Evolutionary conservation across 2,888 invertebrate species (phyloP).

Genomic region (Thumatha senex): DNA sequence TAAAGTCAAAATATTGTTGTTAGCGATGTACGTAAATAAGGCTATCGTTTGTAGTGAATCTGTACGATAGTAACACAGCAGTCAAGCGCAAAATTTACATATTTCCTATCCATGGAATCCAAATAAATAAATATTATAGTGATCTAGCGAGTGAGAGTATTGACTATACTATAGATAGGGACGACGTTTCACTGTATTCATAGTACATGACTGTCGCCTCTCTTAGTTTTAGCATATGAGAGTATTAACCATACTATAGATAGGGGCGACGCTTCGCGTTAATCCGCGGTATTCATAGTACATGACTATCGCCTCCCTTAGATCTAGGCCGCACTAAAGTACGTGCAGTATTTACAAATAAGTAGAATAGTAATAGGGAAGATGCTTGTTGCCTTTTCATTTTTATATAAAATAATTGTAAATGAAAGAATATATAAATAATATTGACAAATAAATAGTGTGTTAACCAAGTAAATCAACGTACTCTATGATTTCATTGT

Average conservation of each 20-base stretch:
- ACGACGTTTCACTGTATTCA: not conserved
- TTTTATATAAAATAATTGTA: no score
- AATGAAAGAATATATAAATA: no score
- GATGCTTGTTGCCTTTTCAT: no score
- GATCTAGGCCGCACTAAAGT: not conserved
- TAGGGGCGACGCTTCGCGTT: conserved; percentile 5
- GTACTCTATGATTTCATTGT: no score
- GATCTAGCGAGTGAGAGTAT: conserved; percentile 21
- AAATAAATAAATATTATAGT: conserved; percentile 23
- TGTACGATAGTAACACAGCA: conserved; percentile 53
- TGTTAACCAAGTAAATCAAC: no score
- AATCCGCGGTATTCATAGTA: not conserved
- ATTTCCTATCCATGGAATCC: conserved; percentile 5
- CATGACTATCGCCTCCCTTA: not conserved
- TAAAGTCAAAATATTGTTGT: conserved; percentile 56
- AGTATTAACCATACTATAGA: conserved; percentile 18
- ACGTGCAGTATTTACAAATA: not conserved
- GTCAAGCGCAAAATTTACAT: conserved; percentile 10
- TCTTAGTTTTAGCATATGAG: conserved; percentile 18
- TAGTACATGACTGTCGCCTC: not conserved
- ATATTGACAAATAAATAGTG: no score
- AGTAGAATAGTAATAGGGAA: not conserved
- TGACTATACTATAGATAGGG: conserved; percentile 12
- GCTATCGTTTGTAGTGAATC: conserved; percentile 46
- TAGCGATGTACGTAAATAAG: conserved; percentile 54